Conservation (phyloP, 2,888 invertebrate genomes). For the Stenolophus ochropezus region DNA sequence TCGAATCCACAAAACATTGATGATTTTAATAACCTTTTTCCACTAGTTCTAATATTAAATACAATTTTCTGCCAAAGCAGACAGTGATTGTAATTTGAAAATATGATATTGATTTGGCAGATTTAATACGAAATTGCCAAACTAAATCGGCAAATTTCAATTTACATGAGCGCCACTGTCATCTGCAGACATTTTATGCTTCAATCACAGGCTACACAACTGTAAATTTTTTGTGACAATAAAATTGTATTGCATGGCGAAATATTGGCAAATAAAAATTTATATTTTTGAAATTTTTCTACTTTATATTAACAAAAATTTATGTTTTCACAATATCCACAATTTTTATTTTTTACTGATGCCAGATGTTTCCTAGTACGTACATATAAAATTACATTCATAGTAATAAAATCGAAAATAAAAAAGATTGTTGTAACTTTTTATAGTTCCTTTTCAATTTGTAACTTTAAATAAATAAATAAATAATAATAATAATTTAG, state of each 20-base stretch:
- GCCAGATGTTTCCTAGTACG: too few relatives aligned
- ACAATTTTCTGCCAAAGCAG: too few relatives aligned
- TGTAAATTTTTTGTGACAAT: constrained; percentile 1
- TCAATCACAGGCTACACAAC: not conserved
- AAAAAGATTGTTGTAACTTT: too few relatives aligned
- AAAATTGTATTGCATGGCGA: not conserved
- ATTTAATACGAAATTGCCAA: not conserved
- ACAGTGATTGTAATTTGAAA: not conserved
- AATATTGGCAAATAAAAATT: not conserved
- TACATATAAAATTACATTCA: too few relatives aligned
- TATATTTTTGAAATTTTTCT: not conserved
- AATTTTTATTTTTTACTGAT: not conserved
- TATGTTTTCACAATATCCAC: not conserved
- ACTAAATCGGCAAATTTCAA: constrained; percentile 8
- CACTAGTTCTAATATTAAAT: too few relatives aligned
- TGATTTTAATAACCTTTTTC: too few relatives aligned
- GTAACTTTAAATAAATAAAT: too few relatives aligned
- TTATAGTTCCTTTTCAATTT: too few relatives aligned
- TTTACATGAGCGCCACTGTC: not conserved
- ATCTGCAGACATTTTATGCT: not conserved
- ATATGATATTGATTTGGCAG: not conserved
- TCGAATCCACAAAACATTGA: too few relatives aligned
- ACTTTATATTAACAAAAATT: not conserved
- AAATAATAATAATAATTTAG: too few relatives aligned
- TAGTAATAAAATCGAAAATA: too few relatives aligned